phyloP scores from a whole-genome alignment of 1,140 invertebrate species.

The Dolichoris vasculosae region DNA sequence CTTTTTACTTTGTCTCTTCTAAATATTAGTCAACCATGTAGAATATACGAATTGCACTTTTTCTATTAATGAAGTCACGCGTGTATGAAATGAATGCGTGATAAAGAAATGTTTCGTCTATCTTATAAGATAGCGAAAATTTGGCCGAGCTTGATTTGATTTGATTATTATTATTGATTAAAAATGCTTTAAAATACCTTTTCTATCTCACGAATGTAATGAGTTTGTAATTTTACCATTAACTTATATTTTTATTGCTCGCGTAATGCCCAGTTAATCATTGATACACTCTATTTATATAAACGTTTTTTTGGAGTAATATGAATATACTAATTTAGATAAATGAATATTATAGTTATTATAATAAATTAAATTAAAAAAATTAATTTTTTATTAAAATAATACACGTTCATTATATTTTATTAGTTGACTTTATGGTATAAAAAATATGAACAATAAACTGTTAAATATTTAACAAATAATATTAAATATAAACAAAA shows the following conservation, averaged over 20 bases:
- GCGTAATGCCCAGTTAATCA: slow-evolving; percentile 39
- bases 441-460: background rate
- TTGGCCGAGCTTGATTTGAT: slow-evolving; percentile 28
- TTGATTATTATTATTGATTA: slow-evolving; percentile 11
- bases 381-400: background rate
- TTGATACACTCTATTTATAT: background rate
- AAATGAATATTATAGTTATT: background rate
- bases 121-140: background rate
- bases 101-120: slow-evolving; percentile 21
- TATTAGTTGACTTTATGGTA: background rate
- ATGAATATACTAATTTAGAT: slow-evolving; percentile 32
- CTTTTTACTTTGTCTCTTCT: slow-evolving; percentile 1
- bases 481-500: background rate
- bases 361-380: background rate
- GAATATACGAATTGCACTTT: slow-evolving; percentile 48
- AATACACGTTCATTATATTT: slow-evolving; percentile 5
- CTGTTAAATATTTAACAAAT: slow-evolving; percentile 4
- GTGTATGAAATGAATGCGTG: slow-evolving; percentile 26
- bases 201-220: slow-evolving; percentile 17
- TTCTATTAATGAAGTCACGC: slow-evolving; percentile 36
- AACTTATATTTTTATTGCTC: slow-evolving; percentile 1
- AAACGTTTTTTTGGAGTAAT: slow-evolving; percentile 43
- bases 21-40: slow-evolving; percentile 42
- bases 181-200: background rate
- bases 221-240: background rate